Percentiles rank a stretch among this genome's conserved stretches.
Conservation (phyloP, 2,113 vertebrate genomes). For the Girardinichthys multiradiatus region DNA sequence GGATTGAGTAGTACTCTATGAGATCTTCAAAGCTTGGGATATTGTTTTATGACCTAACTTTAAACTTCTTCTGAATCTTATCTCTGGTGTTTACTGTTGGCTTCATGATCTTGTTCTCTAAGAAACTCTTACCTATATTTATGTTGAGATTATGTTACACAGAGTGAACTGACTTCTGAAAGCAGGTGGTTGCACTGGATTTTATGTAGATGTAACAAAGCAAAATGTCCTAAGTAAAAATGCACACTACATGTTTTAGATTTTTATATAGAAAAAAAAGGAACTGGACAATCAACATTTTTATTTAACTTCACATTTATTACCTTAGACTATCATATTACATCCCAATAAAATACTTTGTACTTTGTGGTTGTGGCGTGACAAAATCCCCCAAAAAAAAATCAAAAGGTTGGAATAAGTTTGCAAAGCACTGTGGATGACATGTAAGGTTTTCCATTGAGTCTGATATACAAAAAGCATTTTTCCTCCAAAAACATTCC, state of each 20-base stretch:
- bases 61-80: too few species aligned
- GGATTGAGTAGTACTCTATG: too few species aligned
- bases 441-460: background rate
- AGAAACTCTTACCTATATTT: too few species aligned
- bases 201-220: background rate
- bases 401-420: background rate
- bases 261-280: background rate
- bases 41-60: too few species aligned
- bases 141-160: too few species aligned
- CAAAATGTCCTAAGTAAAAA: background rate
- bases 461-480: too few species aligned
- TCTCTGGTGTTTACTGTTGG: too few species aligned
- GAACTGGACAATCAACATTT: too few species aligned
- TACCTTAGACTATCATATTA: background rate
- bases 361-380: background rate
- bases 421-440: background rate
- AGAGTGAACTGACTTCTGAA: too few species aligned
- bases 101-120: too few species aligned
- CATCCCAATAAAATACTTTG: background rate
- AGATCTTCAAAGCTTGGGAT: too few species aligned
- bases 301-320: background rate
- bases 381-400: background rate
- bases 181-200: too few species aligned
- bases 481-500: background rate
- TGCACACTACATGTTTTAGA: background rate